Evolutionary conservation across 2,113 vertebrate species (phyloP).

Genomic region (human (Homo sapiens)): GRCh38 chrX:28520001-28520500

Average conservation of each 20-base stretch:
- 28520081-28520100: neutral
- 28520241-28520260: neutral
- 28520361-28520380: neutral
- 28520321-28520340: neutral
- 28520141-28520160: neutral
- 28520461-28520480: neutral
- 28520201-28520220: neutral
- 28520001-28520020: neutral
- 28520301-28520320: neutral
- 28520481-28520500: neutral
- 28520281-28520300: neutral
- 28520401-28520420: neutral
- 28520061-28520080: neutral
- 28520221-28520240: neutral
- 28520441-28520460: conserved; percentile 14
- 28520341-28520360: neutral
- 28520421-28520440: neutral
- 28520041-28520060: neutral
- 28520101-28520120: neutral
- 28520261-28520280: neutral
- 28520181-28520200: neutral
- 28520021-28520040: neutral
- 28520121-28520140: neutral
- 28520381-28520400: neutral
- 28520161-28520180: neutral